Base-by-base conservation (phyloP, 2,113 vertebrate species). In the Pelvicachromis taeniatus region DNA sequence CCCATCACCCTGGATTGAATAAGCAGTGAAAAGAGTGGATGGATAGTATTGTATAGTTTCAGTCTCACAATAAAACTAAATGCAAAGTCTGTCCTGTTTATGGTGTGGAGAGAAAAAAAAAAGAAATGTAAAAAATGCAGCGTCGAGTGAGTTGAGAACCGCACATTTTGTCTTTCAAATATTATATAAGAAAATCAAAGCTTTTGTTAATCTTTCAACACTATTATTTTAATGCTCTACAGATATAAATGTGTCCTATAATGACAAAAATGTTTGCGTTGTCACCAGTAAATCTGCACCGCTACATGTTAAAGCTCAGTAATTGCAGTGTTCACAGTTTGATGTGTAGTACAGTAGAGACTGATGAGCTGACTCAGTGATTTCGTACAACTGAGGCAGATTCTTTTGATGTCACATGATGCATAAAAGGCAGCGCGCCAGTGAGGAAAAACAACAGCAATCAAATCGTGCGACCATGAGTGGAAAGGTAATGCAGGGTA, bases 361-460 rank as follows among this genome's bases (percentile, higher is more conserved):
- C 54, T 23, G 84, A 70, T 90, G 56, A 58, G 92, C 92, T 92
- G 89, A 93, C 89, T 90, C 88, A 12, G 85, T 31, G 19, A 77
- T 89, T 93, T 86, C 6, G 31, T 86, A 87, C 92, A 89, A 92
- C 80, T 48, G 88, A 78, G 52, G 65, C 85, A 83, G 68, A 93
- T 93, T 90, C 86, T 86, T 93, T 90, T 77, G 68, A 83, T 82
- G 86, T 88, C 89, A 92, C 89, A 90, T 89, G 89, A 89, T 65
- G 87, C 89, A 89, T 89, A 93, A 93, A 93, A 93, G 90, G 87
- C 85, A 78, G 85, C 6, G 19, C 56, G 65, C 59, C 84, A 85
- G 87, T 26, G 86, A 55, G 89, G 89, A 54, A 75, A 35, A 88
- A 88, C 88, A 80, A 87, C 87, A 91, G 84, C 89, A 90, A 88